Percentiles rank a stretch among this genome's conserved stretches.
phyloP scores from a whole-genome alignment of 1,140 invertebrate genomes.

The Steinernema feltiae region DNA sequence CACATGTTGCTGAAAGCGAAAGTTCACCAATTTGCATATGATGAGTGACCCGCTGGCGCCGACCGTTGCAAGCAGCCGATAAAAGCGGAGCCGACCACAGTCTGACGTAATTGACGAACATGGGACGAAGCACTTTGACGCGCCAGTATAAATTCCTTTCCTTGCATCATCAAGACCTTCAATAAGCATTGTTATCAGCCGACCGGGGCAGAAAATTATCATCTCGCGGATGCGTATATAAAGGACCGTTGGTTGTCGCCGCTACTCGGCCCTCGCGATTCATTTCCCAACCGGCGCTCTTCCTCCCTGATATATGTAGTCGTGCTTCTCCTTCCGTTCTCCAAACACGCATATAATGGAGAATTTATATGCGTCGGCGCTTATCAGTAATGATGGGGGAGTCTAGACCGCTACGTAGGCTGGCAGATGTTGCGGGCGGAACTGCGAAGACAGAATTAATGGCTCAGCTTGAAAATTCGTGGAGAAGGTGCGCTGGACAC shows the following conservation, averaged over 20 bases:
- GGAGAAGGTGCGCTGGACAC: too few species aligned
- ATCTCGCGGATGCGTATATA: neutral
- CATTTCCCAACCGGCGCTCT: too few species aligned
- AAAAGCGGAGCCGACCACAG: neutral
- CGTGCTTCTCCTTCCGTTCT: neutral
- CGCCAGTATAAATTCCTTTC: conserved; percentile 13
- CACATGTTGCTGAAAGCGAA: neutral
- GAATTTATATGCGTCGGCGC: neutral
- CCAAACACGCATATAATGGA: neutral
- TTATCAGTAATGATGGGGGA: neutral
- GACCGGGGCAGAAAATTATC: neutral
- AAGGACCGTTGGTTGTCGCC: neutral
- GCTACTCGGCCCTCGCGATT: neutral
- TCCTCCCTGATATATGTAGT: neutral
- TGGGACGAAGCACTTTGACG: neutral
- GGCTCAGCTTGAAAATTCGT: too few species aligned
- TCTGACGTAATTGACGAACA: neutral
- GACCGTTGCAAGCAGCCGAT: neutral
- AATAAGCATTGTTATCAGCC: conserved; percentile 12
- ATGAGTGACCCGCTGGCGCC: neutral
- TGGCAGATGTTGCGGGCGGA: neutral
- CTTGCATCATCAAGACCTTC: conserved; percentile 5
- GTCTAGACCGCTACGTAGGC: neutral
- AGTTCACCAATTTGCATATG: neutral
- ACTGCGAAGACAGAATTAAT: too few species aligned